Percentiles rank a stretch among this genome's conserved stretches.
phyloP scores from a whole-genome alignment of 2,888 invertebrate genomes.

The Norana najaformis region DNA sequence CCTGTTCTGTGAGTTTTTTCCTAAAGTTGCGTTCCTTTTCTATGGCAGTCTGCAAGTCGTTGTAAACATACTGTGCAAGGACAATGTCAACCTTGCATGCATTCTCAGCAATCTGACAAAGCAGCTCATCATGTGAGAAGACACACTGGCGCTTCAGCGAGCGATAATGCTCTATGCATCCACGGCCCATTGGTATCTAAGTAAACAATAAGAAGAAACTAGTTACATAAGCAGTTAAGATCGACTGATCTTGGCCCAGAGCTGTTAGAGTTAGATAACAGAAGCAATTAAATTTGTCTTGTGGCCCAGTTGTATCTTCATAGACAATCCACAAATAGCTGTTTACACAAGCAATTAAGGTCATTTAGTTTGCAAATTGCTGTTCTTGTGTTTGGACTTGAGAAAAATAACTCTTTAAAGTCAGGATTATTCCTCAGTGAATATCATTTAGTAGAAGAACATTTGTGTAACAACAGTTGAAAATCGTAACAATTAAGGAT shows the following conservation, averaged over 20 bases:
- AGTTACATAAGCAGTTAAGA: neutral
- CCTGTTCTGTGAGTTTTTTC: slow-evolving; percentile 54
- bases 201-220: slow-evolving; percentile 42
- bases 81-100: slow-evolving; percentile 81
- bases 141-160: slow-evolving; percentile 90
- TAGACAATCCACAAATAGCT: too few species aligned
- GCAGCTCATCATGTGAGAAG: slow-evolving; percentile 97
- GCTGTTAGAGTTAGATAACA: too few species aligned
- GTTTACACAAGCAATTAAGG: too few species aligned
- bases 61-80: slow-evolving; percentile 87
- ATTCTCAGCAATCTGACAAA: slow-evolving; percentile 92
- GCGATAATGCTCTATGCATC: slow-evolving; percentile 91
- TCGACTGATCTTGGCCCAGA: too few species aligned
- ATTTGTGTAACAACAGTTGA: too few species aligned
- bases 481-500: neutral
- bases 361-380: too few species aligned
- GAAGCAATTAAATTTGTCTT: too few species aligned
- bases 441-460: too few species aligned
- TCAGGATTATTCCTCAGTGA: too few species aligned
- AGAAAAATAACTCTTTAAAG: too few species aligned
- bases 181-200: slow-evolving; percentile 85
- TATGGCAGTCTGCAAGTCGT: slow-evolving; percentile 89
- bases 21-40: slow-evolving; percentile 65
- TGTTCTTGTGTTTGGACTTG: too few species aligned
- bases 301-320: too few species aligned